Base-by-base conservation (phyloP, 2,888 invertebrate species). In the Prosapia bicincta region DNA sequence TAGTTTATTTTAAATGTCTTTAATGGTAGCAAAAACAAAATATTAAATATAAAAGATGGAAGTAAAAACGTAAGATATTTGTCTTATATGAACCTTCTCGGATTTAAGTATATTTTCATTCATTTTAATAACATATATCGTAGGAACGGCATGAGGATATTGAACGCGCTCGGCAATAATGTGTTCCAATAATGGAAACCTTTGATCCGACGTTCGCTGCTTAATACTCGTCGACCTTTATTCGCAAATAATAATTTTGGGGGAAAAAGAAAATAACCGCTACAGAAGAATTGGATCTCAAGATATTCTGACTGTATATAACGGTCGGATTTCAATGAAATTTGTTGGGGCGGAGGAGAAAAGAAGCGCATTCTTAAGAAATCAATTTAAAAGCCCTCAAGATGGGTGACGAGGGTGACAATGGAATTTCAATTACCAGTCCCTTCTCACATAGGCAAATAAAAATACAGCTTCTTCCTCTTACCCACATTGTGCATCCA, bases 361-460 rank as follows among this genome's bases (percentile, higher is more conserved):
- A 32, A 32, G 72, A 23, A 69, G 74, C 69, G 26, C 71, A 75
- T 75, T 75, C 75, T 75, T 67, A 71, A 75, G 71, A 75, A 75
- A 71, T 71, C 71, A 75, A 75, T 75, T 75, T 75, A 66, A 75
- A 75, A 75, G 71, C 32, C 75, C 71, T 75, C 67, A 67, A 75
- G 75, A 67, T n/a, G 70, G 69, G 69, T 66, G 69, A 74, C 66
- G 65, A 28, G 66, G 23, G 24, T 74, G 69, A 75, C 75, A 75
- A 75, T 75, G 75, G 75, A 75, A 75, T 75, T 75, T 75, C 75
- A 75, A 75, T 75, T 75, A 75, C 75, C 75, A 75, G 30, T 32
- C 26, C 67, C 72, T 72, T 67, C 72, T 72, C 28, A 24, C 67
- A 67, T 66, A 67, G 67, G 67, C 72, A 72, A 72, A 72, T 72